Percentiles rank a stretch among this genome's conserved stretches.
These are phyloP conservation scores for Aurelia aurita complex sp. Pacific DNA, from an alignment of 30 jellyfish, hydroid and myxozoan species.

Conservation along the genomic window DNA sequence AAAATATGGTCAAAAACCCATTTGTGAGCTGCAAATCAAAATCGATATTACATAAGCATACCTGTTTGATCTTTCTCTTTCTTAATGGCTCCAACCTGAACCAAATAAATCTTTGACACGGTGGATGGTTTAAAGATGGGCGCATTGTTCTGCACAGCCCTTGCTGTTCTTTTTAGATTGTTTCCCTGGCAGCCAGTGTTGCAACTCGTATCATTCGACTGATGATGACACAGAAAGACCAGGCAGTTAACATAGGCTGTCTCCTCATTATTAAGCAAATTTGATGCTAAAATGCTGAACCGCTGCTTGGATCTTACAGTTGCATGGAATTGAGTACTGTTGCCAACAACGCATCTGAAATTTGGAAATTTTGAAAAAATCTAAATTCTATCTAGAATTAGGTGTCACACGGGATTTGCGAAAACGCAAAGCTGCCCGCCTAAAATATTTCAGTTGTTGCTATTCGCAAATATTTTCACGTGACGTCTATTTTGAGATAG, in stretches of 20 bases:
- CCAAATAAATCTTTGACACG: constrained; percentile 26
- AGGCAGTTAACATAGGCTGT: constrained; percentile 49
- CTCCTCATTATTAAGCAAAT: constrained; percentile 8
- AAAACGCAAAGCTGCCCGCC: too few species aligned
- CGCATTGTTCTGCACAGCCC: constrained; percentile 7
- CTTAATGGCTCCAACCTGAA: constrained; percentile 40
- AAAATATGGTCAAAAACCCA: too few species aligned
- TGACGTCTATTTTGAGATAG: too few species aligned
- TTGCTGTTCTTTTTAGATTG: constrained; percentile 42
- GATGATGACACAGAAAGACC: constrained; percentile 41
- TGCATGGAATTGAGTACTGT: constrained; percentile 3
- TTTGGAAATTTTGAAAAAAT: too few species aligned
- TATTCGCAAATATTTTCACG: too few species aligned
- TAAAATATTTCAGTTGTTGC: too few species aligned
- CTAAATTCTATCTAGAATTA: too few species aligned
- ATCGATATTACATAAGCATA: too few species aligned
- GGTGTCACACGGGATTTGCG: too few species aligned
- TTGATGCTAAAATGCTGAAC: constrained; percentile 42
- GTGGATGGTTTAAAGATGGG: constrained; percentile 41
- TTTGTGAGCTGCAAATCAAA: too few species aligned
- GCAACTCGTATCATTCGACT: constrained; percentile 42
- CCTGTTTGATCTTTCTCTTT: constrained; percentile 10
- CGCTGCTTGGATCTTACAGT: constrained; percentile 29
- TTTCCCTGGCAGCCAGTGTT: constrained; percentile 65
- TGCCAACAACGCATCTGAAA: constrained; percentile 31